phyloP scores from a whole-genome alignment of 2,113 vertebrate species.

The Gymnobelideus leadbeateri region DNA sequence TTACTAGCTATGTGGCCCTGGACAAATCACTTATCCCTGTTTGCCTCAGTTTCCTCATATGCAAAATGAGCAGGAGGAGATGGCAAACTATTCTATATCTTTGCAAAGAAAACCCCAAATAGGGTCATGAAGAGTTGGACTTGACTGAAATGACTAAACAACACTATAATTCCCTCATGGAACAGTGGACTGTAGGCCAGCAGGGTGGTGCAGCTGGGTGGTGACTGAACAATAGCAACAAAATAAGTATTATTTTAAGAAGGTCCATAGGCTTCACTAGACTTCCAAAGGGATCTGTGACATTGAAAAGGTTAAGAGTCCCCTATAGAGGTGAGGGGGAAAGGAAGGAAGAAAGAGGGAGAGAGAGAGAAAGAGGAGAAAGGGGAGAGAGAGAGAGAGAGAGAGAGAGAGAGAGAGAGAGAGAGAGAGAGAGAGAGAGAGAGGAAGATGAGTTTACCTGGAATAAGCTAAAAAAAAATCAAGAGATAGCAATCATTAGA shows the following conservation, averaged over 20 bases:
- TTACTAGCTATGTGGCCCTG: too few species aligned
- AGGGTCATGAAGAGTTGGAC: neutral
- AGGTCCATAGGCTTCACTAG: neutral
- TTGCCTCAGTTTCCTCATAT: too few species aligned
- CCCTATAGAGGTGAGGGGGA: neutral
- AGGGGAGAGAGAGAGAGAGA: neutral
- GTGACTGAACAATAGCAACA: too few species aligned
- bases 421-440: too few species aligned
- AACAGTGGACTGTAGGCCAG: neutral
- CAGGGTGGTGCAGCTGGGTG: neutral
- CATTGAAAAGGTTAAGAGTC: neutral
- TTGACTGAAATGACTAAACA: neutral
- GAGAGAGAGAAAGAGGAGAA: too few species aligned
- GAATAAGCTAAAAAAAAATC: neutral
- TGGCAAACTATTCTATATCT: neutral
- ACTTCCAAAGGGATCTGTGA: neutral
- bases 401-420: too few species aligned
- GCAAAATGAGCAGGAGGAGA: too few species aligned
- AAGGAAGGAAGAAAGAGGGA: too few species aligned
- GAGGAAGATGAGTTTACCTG: neutral
- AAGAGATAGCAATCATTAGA: neutral
- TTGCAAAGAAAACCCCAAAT: too few species aligned
- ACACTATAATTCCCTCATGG: neutral
- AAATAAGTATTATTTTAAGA: neutral
- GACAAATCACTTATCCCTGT: too few species aligned